Evolutionary conservation across 2,113 vertebrate genomes (phyloP).

Genomic region (Ginglymostoma cirratum): DNA sequence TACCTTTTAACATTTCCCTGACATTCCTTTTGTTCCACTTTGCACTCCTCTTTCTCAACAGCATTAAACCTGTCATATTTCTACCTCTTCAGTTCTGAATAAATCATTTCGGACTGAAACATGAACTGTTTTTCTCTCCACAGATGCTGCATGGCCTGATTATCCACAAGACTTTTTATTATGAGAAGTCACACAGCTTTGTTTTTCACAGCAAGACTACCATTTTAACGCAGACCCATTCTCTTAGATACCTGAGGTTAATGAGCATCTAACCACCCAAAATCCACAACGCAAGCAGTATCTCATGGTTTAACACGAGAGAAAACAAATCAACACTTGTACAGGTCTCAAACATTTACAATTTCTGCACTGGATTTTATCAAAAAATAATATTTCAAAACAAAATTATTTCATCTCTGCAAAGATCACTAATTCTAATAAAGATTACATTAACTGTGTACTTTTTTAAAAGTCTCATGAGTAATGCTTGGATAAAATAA

Average conservation of each 20-base stretch:
- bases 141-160: no score
- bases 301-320: background rate
- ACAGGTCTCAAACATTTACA: background rate
- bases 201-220: background rate
- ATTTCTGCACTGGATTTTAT: background rate
- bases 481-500: no score
- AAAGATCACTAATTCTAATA: background rate
- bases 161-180: no score
- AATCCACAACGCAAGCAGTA: background rate
- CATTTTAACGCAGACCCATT: background rate
- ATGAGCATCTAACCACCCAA: background rate
- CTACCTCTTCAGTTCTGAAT: no score
- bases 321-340: background rate
- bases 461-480: no score
- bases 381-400: background rate
- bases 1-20: no score
- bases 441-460: background rate
- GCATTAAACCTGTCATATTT: no score
- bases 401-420: background rate
- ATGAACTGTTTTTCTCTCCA: no score
- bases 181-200: background rate
- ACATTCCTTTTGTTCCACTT: no score
- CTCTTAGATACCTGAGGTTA: background rate
- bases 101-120: no score
- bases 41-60: no score